A percentile compares a stretch with the other conserved stretches of the same genome.
Evolutionary conservation across 2,113 vertebrate genomes (phyloP).

Genomic region (Corythaeola cristata): DNA sequence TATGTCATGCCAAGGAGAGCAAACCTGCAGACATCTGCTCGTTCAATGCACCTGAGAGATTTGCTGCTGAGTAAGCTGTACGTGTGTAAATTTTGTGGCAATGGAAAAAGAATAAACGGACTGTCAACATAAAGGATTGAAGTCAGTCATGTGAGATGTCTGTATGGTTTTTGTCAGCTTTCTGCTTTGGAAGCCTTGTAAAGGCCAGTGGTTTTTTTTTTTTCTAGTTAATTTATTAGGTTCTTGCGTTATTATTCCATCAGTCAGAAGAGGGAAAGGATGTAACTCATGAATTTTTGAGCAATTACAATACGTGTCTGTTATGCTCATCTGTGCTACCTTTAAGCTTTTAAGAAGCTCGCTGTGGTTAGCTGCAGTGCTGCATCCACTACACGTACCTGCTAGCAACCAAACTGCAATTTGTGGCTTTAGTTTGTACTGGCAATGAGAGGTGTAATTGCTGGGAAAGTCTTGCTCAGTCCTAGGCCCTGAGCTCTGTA

Average conservation of each 20-base stretch:
- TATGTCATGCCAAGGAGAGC: slow-evolving; percentile 18
- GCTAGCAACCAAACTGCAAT: background rate
- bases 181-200: background rate
- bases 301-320: background rate
- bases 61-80: slow-evolving; percentile 24
- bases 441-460: background rate
- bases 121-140: slow-evolving; percentile 1
- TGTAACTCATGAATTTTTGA: background rate
- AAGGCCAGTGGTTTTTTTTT: background rate
- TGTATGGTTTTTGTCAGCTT: background rate
- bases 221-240: background rate
- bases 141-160: background rate
- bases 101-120: slow-evolving; percentile 60
- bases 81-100: background rate
- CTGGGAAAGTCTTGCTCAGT: background rate
- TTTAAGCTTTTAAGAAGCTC: background rate
- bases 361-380: background rate
- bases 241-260: background rate
- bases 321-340: background rate
- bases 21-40: slow-evolving; percentile 34
- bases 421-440: background rate
- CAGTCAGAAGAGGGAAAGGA: background rate
- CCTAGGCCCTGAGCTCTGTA: background rate
- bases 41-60: background rate
- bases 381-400: background rate